Evolutionary conservation across 1,140 invertebrate species (phyloP), one percentile per base, ranked within the genome.

Genomic region (Scaptomyza hsui): DNA sequence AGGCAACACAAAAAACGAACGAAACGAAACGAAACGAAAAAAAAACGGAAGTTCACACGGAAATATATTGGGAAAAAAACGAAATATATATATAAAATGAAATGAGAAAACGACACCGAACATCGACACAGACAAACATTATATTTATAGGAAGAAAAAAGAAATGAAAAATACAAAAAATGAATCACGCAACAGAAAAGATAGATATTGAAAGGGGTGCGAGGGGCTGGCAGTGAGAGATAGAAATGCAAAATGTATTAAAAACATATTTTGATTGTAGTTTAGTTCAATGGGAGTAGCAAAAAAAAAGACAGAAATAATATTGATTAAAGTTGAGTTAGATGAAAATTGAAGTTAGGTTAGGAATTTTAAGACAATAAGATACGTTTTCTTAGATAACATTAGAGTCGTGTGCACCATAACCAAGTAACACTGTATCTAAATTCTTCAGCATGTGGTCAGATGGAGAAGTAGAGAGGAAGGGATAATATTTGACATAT

Each of bases 11-110:
- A 10, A 15, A 45, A 45, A 12, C 21, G 59, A 19, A 49, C 29
- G 39, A 9, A 13, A n/a, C 13, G 19, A 29, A 12, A 12, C 21
- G 26, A 29, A 72, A 47, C 47, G 9, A 32, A 37, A 3, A n/a
- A 41, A 72, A 86, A 86, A 78, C 82, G 82, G 82, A 86, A 86
- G 82, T 86, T 86, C 83, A 86, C 82, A 86, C 83, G 82, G 81
- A 86, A 86, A 86, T 88, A 88, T 88, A 82, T 81, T 78, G 65
- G 49, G 60, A 78, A 80, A 29, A 63, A 78, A 80, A 29, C 19
- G 19, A 29, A 29, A 9, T 29, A 29, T n/a, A n/a, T n/a, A 85
- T 73, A 79, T 65, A 67, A 81, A 72, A 77, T 56, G 76, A 77
- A 81, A 81, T 42, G 44, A 65, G 60, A 74, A 55, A 69, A 56